Conservation (phyloP, 2,888 invertebrate species). For the Cephus nigrinus region DNA sequence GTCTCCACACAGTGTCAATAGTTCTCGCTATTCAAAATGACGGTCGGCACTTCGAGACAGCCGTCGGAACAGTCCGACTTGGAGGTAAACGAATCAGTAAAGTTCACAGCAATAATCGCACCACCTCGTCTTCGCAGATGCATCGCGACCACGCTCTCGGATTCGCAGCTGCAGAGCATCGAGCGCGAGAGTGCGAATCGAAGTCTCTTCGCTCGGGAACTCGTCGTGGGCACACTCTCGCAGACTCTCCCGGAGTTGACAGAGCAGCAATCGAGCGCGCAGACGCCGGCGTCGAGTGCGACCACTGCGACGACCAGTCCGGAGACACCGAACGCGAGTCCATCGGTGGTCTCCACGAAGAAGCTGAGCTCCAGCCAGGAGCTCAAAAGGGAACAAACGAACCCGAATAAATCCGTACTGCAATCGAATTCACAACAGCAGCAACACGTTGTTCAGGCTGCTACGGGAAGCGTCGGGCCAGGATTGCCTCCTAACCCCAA, state of each 20-base stretch:
- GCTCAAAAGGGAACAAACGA: slow-evolving; percentile 50
- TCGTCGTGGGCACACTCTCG: slow-evolving; percentile 59
- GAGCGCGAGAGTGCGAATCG: slow-evolving; percentile 63
- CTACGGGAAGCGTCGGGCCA: slow-evolving; percentile 48
- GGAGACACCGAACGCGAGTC: slow-evolving; percentile 51
- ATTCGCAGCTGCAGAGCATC: slow-evolving; percentile 59
- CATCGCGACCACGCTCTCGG: slow-evolving; percentile 59
- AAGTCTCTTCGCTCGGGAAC: slow-evolving; percentile 59
- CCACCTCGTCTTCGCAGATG: slow-evolving; percentile 47
- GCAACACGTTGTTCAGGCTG: slow-evolving; percentile 42
- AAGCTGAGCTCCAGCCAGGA: slow-evolving; percentile 50
- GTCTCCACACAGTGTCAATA: not conserved
- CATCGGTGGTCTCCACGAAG: slow-evolving; percentile 42
- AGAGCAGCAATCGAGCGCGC: slow-evolving; percentile 45
- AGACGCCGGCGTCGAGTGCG: slow-evolving; percentile 49
- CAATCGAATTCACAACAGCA: slow-evolving; percentile 26
- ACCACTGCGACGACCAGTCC: slow-evolving; percentile 52
- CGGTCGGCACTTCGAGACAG: not conserved
- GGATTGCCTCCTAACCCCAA: slow-evolving; percentile 57
- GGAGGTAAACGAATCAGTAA: not conserved
- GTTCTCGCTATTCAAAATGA: not conserved
- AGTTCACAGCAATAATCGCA: not conserved
- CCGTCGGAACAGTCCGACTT: not conserved
- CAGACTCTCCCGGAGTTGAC: slow-evolving; percentile 58
- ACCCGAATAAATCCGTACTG: slow-evolving; percentile 4